These are phyloP conservation scores for Parapristionchus giblindavisi DNA, from an alignment of 2,888 invertebrate genomes.

Conservation along the genomic window DNA sequence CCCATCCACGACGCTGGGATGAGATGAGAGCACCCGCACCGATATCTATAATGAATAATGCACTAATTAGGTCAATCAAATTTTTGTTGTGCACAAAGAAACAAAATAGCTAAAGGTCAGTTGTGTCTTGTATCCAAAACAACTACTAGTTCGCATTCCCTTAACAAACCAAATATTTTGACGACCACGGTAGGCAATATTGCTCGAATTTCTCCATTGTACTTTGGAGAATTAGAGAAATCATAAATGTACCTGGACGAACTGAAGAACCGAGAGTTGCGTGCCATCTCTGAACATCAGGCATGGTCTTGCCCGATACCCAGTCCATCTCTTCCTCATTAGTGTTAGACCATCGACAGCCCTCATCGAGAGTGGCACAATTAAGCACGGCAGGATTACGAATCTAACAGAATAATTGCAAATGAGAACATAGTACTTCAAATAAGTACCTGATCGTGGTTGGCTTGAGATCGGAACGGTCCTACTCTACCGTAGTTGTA, in stretches of 20 bases:
- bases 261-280: not conserved
- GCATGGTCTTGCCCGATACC: slow-evolving; percentile 40
- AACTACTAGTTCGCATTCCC: too few species aligned
- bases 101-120: too few species aligned
- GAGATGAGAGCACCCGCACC: slow-evolving; percentile 55
- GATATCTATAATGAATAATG: slow-evolving; percentile 48
- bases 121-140: too few species aligned
- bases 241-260: not conserved
- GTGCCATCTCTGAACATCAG: slow-evolving; percentile 31
- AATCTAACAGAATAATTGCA: not conserved
- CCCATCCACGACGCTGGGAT: slow-evolving; percentile 54
- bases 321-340: slow-evolving; percentile 61
- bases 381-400: slow-evolving; percentile 45
- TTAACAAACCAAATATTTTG: too few species aligned
- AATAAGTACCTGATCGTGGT: slow-evolving; percentile 25
- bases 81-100: not conserved
- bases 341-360: slow-evolving; percentile 59
- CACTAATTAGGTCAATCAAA: not conserved
- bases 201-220: too few species aligned
- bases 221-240: not conserved
- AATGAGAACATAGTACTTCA: not conserved
- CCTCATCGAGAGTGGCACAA: slow-evolving; percentile 46
- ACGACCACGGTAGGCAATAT: too few species aligned
- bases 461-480: slow-evolving; percentile 54
- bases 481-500: slow-evolving; percentile 43